Evolutionary conservation across 2,113 vertebrate genomes (phyloP).

Genomic region (Neomonachus schauinslandi): DNA sequence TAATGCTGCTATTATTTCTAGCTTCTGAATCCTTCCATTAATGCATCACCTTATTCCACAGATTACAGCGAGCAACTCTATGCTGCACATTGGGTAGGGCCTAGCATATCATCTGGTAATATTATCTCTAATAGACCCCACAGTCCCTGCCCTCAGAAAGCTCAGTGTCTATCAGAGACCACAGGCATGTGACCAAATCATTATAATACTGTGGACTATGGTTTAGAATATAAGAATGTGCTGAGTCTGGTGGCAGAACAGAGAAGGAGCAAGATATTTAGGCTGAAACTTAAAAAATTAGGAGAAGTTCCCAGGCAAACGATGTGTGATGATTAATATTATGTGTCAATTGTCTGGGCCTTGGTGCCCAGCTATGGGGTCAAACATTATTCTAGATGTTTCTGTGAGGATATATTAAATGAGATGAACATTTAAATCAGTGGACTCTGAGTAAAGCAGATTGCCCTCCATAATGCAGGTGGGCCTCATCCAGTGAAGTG

Average conservation of each 20-base stretch:
- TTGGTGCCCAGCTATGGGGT: background rate
- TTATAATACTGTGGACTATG: background rate
- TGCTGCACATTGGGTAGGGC: background rate
- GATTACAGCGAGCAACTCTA: background rate
- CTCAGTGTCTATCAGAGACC: background rate
- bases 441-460: background rate
- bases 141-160: background rate
- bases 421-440: background rate
- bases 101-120: background rate
- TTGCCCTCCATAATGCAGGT: background rate
- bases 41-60: background rate
- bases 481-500: background rate
- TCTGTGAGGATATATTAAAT: background rate
- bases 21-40: background rate
- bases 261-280: background rate
- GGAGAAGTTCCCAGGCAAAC: background rate
- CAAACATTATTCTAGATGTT: background rate
- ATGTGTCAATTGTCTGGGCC: background rate
- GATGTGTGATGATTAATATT: background rate
- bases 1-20: background rate
- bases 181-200: background rate
- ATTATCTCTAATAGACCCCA: background rate
- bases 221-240: background rate
- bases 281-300: background rate
- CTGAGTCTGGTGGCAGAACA: background rate